Percentiles rank a stretch among this genome's conserved stretches.
phyloP scores from a whole-genome alignment of 2,888 invertebrate genomes.

The Idaea aversata region DNA sequence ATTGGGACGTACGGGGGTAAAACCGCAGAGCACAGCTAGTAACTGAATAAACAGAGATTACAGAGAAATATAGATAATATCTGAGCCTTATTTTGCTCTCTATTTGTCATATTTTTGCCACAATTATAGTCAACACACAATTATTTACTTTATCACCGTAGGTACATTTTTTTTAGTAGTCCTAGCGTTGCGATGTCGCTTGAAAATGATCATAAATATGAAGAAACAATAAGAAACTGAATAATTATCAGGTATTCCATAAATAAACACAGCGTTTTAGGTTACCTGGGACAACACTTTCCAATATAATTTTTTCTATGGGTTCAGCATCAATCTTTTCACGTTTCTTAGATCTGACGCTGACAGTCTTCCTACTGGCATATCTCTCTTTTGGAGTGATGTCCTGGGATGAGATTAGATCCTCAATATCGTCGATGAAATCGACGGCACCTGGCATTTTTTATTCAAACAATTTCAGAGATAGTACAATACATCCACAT shows the following conservation, averaged over 20 bases:
- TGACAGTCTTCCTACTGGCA: constrained; percentile 85
- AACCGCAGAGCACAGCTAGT: too few relatives aligned
- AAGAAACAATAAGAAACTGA: neutral
- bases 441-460: constrained; percentile 83
- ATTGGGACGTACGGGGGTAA: too few relatives aligned
- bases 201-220: neutral
- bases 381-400: constrained; percentile 90
- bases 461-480: neutral
- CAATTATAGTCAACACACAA: too few relatives aligned
- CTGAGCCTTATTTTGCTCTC: too few relatives aligned
- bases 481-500: constrained; percentile 18
- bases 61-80: too few relatives aligned
- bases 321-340: constrained; percentile 49
- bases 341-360: constrained; percentile 82
- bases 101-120: too few relatives aligned
- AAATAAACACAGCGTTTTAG: constrained; percentile 34
- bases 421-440: constrained; percentile 91
- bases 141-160: too few relatives aligned
- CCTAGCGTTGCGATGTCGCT: neutral
- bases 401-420: constrained; percentile 89
- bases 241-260: neutral
- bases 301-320: constrained; percentile 71
- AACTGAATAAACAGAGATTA: too few relatives aligned
- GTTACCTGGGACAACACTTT: constrained; percentile 82
- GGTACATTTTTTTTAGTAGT: neutral